Conservation (phyloP, 2,797 vertebrate species). For the Cyprinodon diabolis region DNA sequence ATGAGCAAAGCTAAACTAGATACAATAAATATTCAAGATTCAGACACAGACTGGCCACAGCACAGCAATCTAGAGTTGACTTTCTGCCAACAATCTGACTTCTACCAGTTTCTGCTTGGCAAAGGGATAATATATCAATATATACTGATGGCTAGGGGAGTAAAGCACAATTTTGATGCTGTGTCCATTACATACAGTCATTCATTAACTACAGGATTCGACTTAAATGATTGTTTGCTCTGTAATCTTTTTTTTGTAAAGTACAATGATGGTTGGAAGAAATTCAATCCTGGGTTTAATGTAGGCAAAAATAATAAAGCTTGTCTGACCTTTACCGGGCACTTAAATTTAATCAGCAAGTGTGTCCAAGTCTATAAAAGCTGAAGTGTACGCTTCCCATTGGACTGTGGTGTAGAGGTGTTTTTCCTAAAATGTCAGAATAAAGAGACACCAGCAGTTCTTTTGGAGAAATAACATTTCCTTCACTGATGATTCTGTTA, state of each 20-base stretch:
- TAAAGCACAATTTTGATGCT: constrained; percentile 8
- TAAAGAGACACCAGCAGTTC: neutral
- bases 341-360: neutral
- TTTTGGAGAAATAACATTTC: neutral
- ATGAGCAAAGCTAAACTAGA: constrained; percentile 55
- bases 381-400: neutral
- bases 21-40: constrained; percentile 69
- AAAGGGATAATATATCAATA: constrained; percentile 19
- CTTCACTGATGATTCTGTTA: neutral
- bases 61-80: constrained; percentile 39
- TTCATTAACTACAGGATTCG: neutral
- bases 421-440: neutral
- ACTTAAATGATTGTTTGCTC: neutral
- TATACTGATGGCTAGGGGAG: constrained; percentile 5
- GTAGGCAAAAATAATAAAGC: neutral
- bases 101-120: constrained; percentile 38
- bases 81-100: constrained; percentile 30
- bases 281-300: neutral
- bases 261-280: neutral
- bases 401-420: no score
- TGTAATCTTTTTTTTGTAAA: neutral
- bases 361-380: neutral
- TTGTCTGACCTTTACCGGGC: neutral
- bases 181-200: neutral
- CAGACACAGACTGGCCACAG: constrained; percentile 58